phyloP scores from a whole-genome alignment of 2,888 invertebrate genomes.

The Calameuta idolon region DNA sequence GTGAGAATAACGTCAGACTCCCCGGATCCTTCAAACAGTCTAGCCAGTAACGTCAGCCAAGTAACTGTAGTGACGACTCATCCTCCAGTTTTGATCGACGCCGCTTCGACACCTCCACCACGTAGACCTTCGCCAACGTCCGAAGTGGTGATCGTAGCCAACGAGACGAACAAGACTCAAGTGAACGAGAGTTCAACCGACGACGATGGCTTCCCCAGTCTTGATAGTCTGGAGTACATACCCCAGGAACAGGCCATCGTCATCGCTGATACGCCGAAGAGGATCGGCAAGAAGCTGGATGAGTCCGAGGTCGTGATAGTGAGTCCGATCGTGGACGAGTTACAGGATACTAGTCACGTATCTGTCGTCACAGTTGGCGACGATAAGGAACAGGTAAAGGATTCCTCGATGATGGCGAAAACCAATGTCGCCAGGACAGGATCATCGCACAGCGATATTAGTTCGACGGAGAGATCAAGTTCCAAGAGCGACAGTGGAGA shows the following conservation, averaged over 20 bases:
- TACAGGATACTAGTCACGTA: slow-evolving; percentile 86
- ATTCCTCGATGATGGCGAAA: slow-evolving; percentile 71
- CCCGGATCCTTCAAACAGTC: slow-evolving; percentile 77
- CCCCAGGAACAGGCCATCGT: slow-evolving; percentile 59
- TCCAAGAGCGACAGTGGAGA: slow-evolving; percentile 59
- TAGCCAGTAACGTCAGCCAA: slow-evolving; percentile 80
- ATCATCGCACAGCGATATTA: slow-evolving; percentile 55
- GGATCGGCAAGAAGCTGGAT: slow-evolving; percentile 78
- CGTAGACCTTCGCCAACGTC: slow-evolving; percentile 74
- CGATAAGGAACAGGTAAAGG: slow-evolving; percentile 79
- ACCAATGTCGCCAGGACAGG: slow-evolving; percentile 61
- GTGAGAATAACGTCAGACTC: slow-evolving; percentile 70
- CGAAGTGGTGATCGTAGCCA: slow-evolving; percentile 86
- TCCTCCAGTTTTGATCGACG: slow-evolving; percentile 82
- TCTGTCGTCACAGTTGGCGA: slow-evolving; percentile 92
- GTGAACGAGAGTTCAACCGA: slow-evolving; percentile 78
- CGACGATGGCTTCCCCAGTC: slow-evolving; percentile 79
- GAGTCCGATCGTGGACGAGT: slow-evolving; percentile 73
- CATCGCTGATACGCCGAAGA: slow-evolving; percentile 63
- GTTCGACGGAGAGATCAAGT: slow-evolving; percentile 43
- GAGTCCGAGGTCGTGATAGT: slow-evolving; percentile 89
- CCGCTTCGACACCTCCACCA: slow-evolving; percentile 78
- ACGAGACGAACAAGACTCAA: slow-evolving; percentile 79
- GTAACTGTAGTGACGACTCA: slow-evolving; percentile 86
- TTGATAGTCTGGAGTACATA: slow-evolving; percentile 79